phyloP scores from a whole-genome alignment of 92 coral and sea anemone species.

The Porites cylindrica region DNA sequence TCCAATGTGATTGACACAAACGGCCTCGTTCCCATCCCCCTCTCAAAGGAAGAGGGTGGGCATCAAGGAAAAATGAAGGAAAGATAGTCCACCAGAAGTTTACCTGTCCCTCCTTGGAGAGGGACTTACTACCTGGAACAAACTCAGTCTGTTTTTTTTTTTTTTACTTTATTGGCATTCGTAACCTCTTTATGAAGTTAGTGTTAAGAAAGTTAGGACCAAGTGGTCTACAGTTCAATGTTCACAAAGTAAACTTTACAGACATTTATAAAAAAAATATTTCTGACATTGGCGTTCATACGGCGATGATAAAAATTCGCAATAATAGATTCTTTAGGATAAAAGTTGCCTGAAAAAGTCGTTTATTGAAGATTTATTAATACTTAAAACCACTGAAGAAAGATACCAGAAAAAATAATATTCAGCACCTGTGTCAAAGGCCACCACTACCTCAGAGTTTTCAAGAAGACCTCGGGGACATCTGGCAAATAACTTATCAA shows the following conservation, averaged over 20 bases:
- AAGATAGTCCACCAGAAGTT: too few species aligned
- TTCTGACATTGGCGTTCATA: neutral
- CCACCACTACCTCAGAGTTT: neutral
- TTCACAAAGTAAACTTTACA: conserved; percentile 9
- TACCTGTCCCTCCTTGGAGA: too few species aligned
- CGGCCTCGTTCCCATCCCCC: too few species aligned
- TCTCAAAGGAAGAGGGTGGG: too few species aligned
- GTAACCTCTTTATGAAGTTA: conserved; percentile 2
- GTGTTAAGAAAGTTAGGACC: conserved; percentile 4
- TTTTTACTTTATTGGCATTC: neutral
- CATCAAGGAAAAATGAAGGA: too few species aligned
- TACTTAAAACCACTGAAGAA: neutral
- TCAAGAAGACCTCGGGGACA: neutral
- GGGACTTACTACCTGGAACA: neutral
- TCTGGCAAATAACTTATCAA: conserved; percentile 7
- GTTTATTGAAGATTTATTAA: neutral
- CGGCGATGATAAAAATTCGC: neutral
- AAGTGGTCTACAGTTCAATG: conserved; percentile 5
- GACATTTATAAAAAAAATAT: neutral
- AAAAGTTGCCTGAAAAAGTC: neutral
- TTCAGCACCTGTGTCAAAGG: neutral
- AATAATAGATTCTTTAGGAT: too few species aligned
- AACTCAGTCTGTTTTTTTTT: neutral
- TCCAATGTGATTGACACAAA: too few species aligned
- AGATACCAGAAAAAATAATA: neutral